phyloP scores from a whole-genome alignment of 1,140 invertebrate species.

The Anastatus disparis region DNA sequence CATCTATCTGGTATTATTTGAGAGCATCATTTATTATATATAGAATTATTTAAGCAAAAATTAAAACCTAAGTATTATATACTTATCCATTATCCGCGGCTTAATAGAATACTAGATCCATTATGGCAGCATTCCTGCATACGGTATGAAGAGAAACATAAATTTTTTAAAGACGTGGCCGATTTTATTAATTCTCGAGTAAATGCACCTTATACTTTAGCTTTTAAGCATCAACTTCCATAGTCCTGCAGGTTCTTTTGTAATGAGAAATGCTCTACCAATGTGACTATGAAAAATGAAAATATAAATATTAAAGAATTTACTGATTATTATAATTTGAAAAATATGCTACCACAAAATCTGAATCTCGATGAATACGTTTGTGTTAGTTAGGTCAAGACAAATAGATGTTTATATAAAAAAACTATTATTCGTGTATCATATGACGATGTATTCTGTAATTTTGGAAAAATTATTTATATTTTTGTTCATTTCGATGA shows the following conservation, averaged over 20 bases:
- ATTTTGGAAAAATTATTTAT: too few species aligned
- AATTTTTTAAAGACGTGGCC: conserved; percentile 18
- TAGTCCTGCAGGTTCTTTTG: too few species aligned
- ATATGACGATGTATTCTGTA: too few species aligned
- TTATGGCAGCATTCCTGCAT: conserved; percentile 26
- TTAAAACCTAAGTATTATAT: conserved; percentile 30
- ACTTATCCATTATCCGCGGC: conserved; percentile 31
- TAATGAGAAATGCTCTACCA: background rate
- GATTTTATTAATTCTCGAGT: background rate
- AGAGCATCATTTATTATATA: conserved; percentile 22
- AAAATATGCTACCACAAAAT: too few species aligned
- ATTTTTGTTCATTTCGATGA: too few species aligned
- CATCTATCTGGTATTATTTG: conserved; percentile 4
- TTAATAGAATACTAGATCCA: conserved; percentile 30
- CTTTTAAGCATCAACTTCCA: too few species aligned
- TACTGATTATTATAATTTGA: too few species aligned
- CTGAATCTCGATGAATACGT: too few species aligned
- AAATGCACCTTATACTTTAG: background rate
- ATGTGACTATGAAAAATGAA: background rate
- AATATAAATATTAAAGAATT: too few species aligned
- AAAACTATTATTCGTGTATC: too few species aligned
- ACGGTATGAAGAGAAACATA: conserved; percentile 28
- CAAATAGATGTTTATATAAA: too few species aligned
- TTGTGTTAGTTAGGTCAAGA: too few species aligned
- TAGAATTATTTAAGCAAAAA: conserved; percentile 26